phyloP scores from a whole-genome alignment of 2,888 invertebrate species.

The Incurvaria masculella region DNA sequence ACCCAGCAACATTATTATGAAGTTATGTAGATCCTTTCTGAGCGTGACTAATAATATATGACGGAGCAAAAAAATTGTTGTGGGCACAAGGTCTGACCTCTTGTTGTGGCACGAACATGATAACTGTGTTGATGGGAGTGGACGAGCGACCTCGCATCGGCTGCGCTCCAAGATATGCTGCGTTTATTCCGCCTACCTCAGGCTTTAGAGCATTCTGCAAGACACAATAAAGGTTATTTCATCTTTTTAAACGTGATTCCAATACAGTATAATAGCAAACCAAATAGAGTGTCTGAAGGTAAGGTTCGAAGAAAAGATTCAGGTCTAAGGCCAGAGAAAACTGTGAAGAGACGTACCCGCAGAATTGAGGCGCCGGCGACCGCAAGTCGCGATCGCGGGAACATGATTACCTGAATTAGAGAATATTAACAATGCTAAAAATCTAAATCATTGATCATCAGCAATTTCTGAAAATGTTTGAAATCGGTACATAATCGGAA shows the following conservation, averaged over 20 bases:
- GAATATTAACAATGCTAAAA: no score
- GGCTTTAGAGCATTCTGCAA: constrained; percentile 41
- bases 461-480: no score
- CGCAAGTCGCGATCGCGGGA: background rate
- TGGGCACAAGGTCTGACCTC: constrained; percentile 74
- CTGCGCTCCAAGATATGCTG: constrained; percentile 23
- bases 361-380: background rate
- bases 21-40: no score
- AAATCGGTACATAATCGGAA: no score
- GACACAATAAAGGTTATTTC: constrained; percentile 14
- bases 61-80: no score
- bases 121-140: constrained; percentile 85
- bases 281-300: no score
- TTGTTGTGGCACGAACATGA: constrained; percentile 99
- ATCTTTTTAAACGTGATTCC: background rate
- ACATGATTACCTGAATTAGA: background rate
- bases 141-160: constrained; percentile 43
- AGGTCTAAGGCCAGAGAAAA: background rate
- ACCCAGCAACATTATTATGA: no score
- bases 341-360: background rate
- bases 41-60: no score
- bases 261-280: no score
- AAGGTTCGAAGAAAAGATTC: background rate
- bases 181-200: constrained; percentile 38
- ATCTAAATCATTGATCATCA: no score